phyloP scores from a whole-genome alignment of 2,797 vertebrate genomes.

The Sebastes aleutianus region DNA sequence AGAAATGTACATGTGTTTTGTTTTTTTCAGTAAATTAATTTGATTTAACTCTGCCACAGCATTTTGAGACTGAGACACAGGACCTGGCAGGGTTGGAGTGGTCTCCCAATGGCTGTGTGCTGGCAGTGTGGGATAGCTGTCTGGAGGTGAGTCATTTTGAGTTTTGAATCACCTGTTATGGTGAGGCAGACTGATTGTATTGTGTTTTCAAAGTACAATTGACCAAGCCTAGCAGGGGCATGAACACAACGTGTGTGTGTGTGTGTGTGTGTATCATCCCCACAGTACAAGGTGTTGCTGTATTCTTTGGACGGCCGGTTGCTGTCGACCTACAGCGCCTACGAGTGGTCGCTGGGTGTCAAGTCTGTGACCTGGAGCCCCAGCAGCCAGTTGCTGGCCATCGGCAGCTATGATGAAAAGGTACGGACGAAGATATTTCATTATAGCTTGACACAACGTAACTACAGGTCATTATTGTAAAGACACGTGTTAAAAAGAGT shows the following conservation, averaged over 20 bases:
- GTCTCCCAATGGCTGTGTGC: conserved; percentile 95
- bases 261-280: not conserved
- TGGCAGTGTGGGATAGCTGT: conserved; percentile 93
- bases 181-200: not conserved
- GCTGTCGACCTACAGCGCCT: conserved; percentile 87
- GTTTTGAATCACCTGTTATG: not conserved
- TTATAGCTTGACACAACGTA: not conserved
- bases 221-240: not conserved
- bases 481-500: not conserved
- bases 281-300: conserved; percentile 92
- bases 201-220: not conserved
- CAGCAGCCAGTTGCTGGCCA: conserved; percentile 94
- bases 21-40: not conserved
- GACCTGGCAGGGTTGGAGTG: conserved; percentile 93
- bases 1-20: not conserved
- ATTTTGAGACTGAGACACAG: conserved; percentile 96
- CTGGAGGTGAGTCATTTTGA: conserved; percentile 85
- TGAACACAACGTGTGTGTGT: not conserved
- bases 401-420: conserved; percentile 97
- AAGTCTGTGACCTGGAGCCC: conserved; percentile 94
- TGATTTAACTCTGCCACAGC: conserved; percentile 74
- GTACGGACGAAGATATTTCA: conserved; percentile 67
- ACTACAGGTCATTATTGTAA: not conserved
- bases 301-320: conserved; percentile 96
- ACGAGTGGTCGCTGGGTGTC: conserved; percentile 94